Conservation (phyloP, 2,888 invertebrate genomes). For the Stomorhina lunata region DNA sequence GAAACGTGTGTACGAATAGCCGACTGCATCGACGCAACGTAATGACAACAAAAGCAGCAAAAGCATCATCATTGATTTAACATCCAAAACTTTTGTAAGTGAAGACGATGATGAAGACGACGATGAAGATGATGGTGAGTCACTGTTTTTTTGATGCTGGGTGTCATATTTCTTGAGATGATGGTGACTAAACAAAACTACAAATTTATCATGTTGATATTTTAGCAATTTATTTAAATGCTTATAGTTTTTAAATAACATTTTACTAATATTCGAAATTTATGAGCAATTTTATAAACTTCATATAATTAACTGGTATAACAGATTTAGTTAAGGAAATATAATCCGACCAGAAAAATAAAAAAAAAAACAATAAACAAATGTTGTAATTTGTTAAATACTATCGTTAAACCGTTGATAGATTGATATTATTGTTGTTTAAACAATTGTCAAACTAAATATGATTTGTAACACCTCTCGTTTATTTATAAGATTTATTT, state of each 20-base stretch:
- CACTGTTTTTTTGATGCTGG: neutral
- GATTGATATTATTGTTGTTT: constrained; percentile 3
- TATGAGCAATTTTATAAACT: constrained; percentile 6
- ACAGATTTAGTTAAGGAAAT: constrained; percentile 38
- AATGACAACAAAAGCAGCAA: constrained; percentile 57
- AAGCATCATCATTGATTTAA: constrained; percentile 22
- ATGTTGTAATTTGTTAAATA: constrained; percentile 48
- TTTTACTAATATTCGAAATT: constrained; percentile 19
- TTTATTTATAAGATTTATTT: constrained; percentile 73
- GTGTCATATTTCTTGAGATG: neutral
- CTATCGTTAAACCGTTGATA: constrained; percentile 24
- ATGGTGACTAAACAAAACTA: constrained; percentile 13
- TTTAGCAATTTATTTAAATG: constrained; percentile 13
- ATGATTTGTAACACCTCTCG: constrained; percentile 73
- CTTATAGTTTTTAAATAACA: constrained; percentile 46
- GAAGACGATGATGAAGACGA: constrained; percentile 59
- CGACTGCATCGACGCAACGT: constrained; percentile 76
- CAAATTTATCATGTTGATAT: constrained; percentile 4
- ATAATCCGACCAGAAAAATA: constrained; percentile 17
- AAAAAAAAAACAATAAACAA: constrained; percentile 2
- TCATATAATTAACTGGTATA: constrained; percentile 42
- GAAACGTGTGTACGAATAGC: constrained; percentile 87
- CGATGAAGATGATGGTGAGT: constrained; percentile 7
- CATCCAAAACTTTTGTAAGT: constrained; percentile 36
- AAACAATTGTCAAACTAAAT: constrained; percentile 70